Evolutionary conservation across 2,113 vertebrate genomes (phyloP).

Genomic region (Nestor notabilis): DNA sequence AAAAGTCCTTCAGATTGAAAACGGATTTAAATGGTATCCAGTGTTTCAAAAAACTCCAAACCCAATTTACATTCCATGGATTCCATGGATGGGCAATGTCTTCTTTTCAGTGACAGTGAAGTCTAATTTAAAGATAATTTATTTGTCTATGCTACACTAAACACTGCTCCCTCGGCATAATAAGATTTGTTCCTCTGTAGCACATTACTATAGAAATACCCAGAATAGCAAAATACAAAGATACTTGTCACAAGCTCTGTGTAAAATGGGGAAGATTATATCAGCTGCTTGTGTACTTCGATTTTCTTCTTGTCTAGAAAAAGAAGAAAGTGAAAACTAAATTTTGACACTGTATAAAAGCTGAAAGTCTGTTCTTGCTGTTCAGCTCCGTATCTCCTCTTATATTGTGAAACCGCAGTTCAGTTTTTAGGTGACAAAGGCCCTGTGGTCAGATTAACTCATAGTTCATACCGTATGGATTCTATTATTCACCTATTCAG

Average conservation of each 20-base stretch:
- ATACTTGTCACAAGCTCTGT: not conserved
- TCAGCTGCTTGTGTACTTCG: fast-evolving
- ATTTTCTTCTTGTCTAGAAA: not conserved
- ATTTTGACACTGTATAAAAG: not conserved
- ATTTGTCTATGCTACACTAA: not conserved
- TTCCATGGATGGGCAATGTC: not conserved
- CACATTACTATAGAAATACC: not conserved
- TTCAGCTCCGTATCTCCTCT: not conserved
- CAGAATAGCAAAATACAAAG: not conserved
- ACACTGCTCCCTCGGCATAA: not conserved
- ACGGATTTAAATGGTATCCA: not conserved
- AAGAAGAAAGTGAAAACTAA: not conserved
- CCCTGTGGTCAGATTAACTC: not conserved
- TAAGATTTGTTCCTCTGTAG: not conserved
- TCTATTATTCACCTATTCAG: not conserved
- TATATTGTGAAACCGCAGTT: not conserved
- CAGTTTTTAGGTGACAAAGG: not conserved
- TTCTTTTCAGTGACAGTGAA: not conserved
- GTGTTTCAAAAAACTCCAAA: not conserved
- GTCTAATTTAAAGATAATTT: not conserved
- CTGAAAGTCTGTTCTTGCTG: not conserved
- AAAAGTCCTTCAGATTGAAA: not conserved
- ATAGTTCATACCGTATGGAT: not conserved
- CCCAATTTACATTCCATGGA: not conserved
- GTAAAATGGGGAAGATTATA: not conserved